Base-by-base conservation (phyloP, 2,888 invertebrate species). In the Rotaria magnacalcarata region DNA sequence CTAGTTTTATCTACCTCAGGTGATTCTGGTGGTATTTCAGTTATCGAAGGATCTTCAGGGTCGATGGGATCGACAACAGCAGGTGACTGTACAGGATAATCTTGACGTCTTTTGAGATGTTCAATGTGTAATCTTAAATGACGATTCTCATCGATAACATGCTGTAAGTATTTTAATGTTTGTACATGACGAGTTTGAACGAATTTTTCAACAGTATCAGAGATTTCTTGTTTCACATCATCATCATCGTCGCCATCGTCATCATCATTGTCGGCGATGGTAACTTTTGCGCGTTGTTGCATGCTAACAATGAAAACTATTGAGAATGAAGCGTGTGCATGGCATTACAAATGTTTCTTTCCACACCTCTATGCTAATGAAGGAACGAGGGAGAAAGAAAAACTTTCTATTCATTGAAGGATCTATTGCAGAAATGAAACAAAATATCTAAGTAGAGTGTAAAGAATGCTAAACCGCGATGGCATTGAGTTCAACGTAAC, bases 121-220 rank as follows among this genome's bases (percentile, higher is more conserved):
- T 80, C 47, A 24, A 80, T 47, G n/a, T 80, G 80, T n/a, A 80
- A 47, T 80, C 47, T 80, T 47, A 80, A 80, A 7, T 80, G 47
- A n/a, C 80, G 80, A 80, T 80, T 80, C 47, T 80, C 80, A 47
- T 80, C 80, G 47, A 80, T 80, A 47, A 80, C 80, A 21, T 80
- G 80, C 11, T n/a, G 43, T 47, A 80, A 80, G 47, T 80, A 80
- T 47, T 47, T 80, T n/a, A 80, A 47, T 47, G 80, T 80, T 43
- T 80, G 80, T n/a, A 80, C 47, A 80, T 80, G 80, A 24, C 80
- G 80, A 47, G 24, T 14, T 47, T 80, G 80, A 80, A 80, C 47
- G 34, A 80, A 80, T 43, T 80, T 47, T 47, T 80, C 80, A 16
- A 80, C n/a, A 10, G 80, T 80, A 67, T 67, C 67, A 67, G 67